phyloP scores from a whole-genome alignment of 2,888 invertebrate genomes.

The Troides oblongomaculatus region DNA sequence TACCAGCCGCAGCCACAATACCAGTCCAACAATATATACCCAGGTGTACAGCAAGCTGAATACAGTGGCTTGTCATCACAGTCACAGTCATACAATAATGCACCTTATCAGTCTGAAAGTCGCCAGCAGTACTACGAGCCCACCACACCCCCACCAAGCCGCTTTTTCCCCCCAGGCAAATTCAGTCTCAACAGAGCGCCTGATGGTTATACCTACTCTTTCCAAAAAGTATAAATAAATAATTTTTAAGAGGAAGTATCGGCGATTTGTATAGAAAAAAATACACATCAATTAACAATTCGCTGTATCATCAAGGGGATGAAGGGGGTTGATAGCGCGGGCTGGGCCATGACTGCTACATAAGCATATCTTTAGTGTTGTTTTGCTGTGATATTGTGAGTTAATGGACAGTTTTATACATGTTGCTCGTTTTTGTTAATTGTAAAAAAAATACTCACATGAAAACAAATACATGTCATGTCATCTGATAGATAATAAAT shows the following conservation, averaged over 20 bases:
- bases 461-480: slow-evolving; percentile 50
- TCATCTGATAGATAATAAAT: slow-evolving; percentile 55
- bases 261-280: slow-evolving; percentile 68
- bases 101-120: slow-evolving; percentile 46
- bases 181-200: slow-evolving; percentile 91
- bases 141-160: slow-evolving; percentile 84
- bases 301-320: slow-evolving; percentile 61
- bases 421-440: slow-evolving; percentile 60
- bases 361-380: slow-evolving; percentile 77
- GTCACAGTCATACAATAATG: slow-evolving; percentile 55
- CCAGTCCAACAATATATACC: slow-evolving; percentile 72
- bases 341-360: slow-evolving; percentile 53
- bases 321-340: slow-evolving; percentile 48
- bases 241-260: slow-evolving; percentile 52
- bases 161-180: slow-evolving; percentile 92
- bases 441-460: slow-evolving; percentile 49
- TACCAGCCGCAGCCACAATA: slow-evolving; percentile 53
- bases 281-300: slow-evolving; percentile 68
- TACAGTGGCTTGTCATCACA: slow-evolving; percentile 69
- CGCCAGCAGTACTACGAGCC: slow-evolving; percentile 77
- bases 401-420: slow-evolving; percentile 68
- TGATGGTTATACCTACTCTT: slow-evolving; percentile 92
- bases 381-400: slow-evolving; percentile 78
- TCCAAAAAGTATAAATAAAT: slow-evolving; percentile 82
- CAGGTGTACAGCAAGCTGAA: slow-evolving; percentile 71